phyloP scores from a whole-genome alignment of 2,888 invertebrate species.

The Tenthredo notha region DNA sequence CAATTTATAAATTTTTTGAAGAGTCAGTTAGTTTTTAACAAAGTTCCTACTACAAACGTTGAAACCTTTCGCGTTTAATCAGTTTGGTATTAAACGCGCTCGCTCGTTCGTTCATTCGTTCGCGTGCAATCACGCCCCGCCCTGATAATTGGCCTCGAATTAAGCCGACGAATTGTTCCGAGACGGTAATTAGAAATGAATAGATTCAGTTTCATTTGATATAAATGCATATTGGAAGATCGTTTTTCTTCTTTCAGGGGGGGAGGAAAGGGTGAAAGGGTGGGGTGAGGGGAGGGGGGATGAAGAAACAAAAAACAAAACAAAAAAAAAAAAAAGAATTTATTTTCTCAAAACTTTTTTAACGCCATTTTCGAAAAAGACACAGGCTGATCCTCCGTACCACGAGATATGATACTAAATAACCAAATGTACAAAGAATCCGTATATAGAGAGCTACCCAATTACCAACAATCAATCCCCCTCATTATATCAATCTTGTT shows the following conservation, averaged over 20 bases:
- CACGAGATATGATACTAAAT: neutral
- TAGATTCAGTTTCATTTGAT: neutral
- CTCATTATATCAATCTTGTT: neutral
- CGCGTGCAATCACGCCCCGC: neutral
- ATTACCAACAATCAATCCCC: no score
- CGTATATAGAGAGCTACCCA: neutral
- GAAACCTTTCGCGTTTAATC: neutral
- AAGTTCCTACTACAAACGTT: constrained; percentile 35
- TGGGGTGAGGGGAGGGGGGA: neutral
- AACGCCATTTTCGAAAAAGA: neutral
- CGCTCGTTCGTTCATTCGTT: no score
- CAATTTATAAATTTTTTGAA: constrained; percentile 5
- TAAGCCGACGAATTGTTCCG: neutral
- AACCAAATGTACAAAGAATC: neutral
- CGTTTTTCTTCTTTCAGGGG: neutral
- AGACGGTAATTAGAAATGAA: neutral
- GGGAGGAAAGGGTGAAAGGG: no score
- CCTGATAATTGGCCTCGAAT: neutral
- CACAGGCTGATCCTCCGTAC: neutral
- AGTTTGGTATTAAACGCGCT: neutral
- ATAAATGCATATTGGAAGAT: neutral
- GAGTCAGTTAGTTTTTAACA: constrained; percentile 19
- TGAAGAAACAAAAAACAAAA: neutral
- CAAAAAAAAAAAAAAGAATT: no score
- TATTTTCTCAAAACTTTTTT: neutral